phyloP scores from a whole-genome alignment of 2,113 vertebrate species.

The Sander lucioperca region DNA sequence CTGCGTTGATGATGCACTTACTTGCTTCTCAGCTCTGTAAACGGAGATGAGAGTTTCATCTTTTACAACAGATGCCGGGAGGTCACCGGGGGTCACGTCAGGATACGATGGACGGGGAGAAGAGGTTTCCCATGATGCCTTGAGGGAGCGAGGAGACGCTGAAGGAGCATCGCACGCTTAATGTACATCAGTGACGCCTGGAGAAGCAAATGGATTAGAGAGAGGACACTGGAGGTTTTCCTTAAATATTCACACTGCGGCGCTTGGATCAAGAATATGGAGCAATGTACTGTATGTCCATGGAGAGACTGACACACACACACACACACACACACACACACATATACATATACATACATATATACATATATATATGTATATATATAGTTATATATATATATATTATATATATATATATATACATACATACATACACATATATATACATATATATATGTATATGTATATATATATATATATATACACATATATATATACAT shows the following conservation, averaged over 20 bases:
- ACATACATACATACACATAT: no score
- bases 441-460: no score
- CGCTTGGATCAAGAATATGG: neutral
- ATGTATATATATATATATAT: no score
- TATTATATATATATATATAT: no score
- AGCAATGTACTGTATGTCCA: no score
- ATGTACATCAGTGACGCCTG: neutral
- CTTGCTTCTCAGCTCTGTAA: neutral
- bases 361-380: no score
- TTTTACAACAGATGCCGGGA: neutral
- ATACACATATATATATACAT: no score
- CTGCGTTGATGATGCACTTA: neutral
- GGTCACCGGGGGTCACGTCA: conserved; percentile 11
- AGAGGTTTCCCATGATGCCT: neutral
- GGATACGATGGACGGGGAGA: neutral
- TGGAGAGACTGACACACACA: no score
- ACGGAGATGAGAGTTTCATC: neutral
- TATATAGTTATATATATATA: no score
- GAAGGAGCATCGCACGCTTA: neutral
- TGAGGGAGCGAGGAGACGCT: neutral
- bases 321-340: no score
- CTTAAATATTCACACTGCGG: neutral
- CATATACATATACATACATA: no score
- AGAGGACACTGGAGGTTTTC: neutral
- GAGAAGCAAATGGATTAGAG: neutral